Base-by-base conservation (phyloP, 2,797 vertebrate genomes). In the Enteromius thamalakanensis region DNA sequence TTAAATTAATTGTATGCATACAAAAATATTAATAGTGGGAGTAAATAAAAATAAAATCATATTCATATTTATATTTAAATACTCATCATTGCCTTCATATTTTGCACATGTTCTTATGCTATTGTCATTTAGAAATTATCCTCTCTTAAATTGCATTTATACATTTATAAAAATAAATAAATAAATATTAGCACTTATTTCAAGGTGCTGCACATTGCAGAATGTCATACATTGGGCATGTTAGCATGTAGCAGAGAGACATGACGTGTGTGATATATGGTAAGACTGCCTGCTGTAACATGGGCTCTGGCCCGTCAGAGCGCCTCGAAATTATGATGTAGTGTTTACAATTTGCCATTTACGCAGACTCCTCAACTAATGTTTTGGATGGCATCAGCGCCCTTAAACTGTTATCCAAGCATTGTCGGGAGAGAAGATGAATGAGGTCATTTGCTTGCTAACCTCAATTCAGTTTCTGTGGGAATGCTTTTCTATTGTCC, bases 371-470 rank as follows among this genome's bases (percentile, higher is more conserved):
- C 47, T 65, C 71, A 55, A 21, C 45, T 51, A 29, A 82, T 65
- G 69, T 53, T 82, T 51, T 64, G 58, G 67, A 55, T 80, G 23
- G 26, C 60, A 71, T 80, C 79, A 80, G 79, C 79, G 32, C 40
- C 37, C 51, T 71, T 71, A 80, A 71, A 60, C 60, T 71, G 51
- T 71, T 80, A 80, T 80, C 68, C 37, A 62, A 58, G 53, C 40
- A 14, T 40, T 64, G 72, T 68, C 11, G 49, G n/a, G n/a, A 32
- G 65, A 62, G 68, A 77, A 83, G 82, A 83, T 60, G 51, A 78
- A 83, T 83, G 75, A 78, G 82, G 82, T 70, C 37, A 34, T 77
- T 83, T 77, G 37, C 51, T 47, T 23, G 19, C 51, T 83, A 83
- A 83, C 81, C 65, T 83, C 49, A 29, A 14, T 76, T 60, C 11